These are phyloP conservation scores for Minunthozetes semirufus DNA, from an alignment of 2,888 invertebrate genomes.

Conservation along the genomic window DNA sequence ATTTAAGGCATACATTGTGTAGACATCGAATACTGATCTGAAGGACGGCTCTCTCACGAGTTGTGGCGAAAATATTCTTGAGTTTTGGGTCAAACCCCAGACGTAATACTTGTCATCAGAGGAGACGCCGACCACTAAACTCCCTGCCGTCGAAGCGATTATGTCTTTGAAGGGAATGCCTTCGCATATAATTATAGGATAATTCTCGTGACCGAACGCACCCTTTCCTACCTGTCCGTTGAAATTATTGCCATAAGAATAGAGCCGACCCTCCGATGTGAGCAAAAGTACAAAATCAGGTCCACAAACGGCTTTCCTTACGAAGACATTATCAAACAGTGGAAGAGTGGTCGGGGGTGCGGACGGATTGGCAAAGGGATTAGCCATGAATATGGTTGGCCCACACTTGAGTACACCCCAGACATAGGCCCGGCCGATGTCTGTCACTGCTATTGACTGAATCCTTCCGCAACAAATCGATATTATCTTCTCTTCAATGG, in stretches of 20 bases:
- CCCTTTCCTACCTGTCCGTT: neutral
- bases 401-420: constrained; percentile 68
- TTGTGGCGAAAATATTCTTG: too few relatives aligned
- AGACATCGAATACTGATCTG: too few relatives aligned
- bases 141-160: too few relatives aligned
- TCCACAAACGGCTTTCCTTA: neutral
- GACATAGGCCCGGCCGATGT: constrained; percentile 66
- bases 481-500: neutral
- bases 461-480: constrained; percentile 73
- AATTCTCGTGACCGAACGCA: neutral
- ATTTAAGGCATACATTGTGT: too few relatives aligned
- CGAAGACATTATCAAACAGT: neutral
- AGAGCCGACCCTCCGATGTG: neutral
- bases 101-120: neutral
- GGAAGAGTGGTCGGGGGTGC: neutral
- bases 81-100: neutral
- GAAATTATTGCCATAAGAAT: neutral
- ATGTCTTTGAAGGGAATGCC: neutral
- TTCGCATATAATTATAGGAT: neutral
- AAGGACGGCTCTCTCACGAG: too few relatives aligned
- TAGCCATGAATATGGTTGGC: too few relatives aligned
- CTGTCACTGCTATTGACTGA: constrained; percentile 63
- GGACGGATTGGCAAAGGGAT: too few relatives aligned
- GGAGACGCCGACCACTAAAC: neutral
- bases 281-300: neutral